Evolutionary conservation across 2,797 vertebrate genomes (phyloP).

Genomic region (Manis crassicaudata): DNA sequence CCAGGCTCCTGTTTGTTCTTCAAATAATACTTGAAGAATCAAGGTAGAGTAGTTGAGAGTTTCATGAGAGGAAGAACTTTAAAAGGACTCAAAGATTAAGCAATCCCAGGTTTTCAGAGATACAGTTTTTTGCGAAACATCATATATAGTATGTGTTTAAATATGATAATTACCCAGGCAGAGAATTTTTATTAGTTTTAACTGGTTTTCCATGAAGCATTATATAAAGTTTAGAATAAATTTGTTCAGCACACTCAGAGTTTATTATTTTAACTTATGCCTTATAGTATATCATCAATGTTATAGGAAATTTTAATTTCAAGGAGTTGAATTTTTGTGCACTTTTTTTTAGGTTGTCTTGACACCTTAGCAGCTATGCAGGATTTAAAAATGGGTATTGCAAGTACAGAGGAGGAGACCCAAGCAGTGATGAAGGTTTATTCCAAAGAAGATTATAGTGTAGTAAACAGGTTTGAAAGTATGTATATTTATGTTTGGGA

Average conservation of each 20-base stretch:
- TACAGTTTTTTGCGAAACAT: not conserved
- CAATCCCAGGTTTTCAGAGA: not conserved
- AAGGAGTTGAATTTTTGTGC: slow-evolving; percentile 42
- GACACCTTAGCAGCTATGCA: slow-evolving; percentile 99
- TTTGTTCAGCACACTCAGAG: not conserved
- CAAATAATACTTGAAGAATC: not conserved
- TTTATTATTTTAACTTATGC: slow-evolving; percentile 34
- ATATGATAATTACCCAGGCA: not conserved
- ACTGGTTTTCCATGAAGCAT: not conserved
- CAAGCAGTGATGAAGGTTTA: slow-evolving; percentile 99
- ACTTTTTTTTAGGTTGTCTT: slow-evolving; percentile 92
- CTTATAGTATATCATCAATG: not conserved
- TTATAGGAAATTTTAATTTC: not conserved
- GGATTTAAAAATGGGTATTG: slow-evolving; percentile 98
- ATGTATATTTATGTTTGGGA: slow-evolving; percentile 77
- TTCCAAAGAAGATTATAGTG: slow-evolving; percentile 98
- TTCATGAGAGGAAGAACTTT: not conserved
- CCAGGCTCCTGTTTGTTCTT: not conserved
- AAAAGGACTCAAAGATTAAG: not conserved
- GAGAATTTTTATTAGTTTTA: not conserved
- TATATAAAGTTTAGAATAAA: not conserved
- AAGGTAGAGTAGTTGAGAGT: not conserved
- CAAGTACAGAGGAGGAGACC: slow-evolving; percentile 97
- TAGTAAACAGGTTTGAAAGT: slow-evolving; percentile 99
- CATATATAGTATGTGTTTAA: not conserved